phyloP scores from a whole-genome alignment of 2,113 vertebrate species.

The Sorex fumeus region DNA sequence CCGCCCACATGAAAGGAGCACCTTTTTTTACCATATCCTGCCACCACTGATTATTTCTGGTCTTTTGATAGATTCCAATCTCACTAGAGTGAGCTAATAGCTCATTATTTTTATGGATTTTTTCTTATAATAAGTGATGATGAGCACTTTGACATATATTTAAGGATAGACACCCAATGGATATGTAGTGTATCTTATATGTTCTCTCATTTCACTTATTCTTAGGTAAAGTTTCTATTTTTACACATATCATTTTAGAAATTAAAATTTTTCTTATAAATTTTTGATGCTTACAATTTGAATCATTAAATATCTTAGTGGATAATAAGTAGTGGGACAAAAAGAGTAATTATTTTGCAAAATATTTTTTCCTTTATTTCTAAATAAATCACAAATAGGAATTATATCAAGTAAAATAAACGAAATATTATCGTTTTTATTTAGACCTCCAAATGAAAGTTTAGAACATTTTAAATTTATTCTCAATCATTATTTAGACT shows the following conservation, averaged over 20 bases:
- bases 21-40: too few species aligned
- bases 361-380: conserved; percentile 53
- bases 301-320: not conserved
- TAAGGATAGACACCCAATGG: not conserved
- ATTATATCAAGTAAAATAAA: conserved; percentile 1
- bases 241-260: conserved; percentile 34
- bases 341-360: not conserved
- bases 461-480: conserved; percentile 50
- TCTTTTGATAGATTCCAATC: too few species aligned
- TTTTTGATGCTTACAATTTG: not conserved
- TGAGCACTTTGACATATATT: too few species aligned
- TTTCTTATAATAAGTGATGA: too few species aligned
- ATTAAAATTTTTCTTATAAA: conserved; percentile 54
- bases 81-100: too few species aligned
- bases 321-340: not conserved
- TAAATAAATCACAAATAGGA: conserved; percentile 6
- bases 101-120: too few species aligned
- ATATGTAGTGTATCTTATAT: not conserved
- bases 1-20: too few species aligned
- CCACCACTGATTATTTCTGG: too few species aligned
- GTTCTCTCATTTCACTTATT: conserved; percentile 41
- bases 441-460: conserved; percentile 11
- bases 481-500: conserved; percentile 9
- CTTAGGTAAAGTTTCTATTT: conserved; percentile 42
- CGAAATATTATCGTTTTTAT: not conserved